phyloP scores from a whole-genome alignment of 1,140 invertebrate genomes.

The Brachionus manjavacas region DNA sequence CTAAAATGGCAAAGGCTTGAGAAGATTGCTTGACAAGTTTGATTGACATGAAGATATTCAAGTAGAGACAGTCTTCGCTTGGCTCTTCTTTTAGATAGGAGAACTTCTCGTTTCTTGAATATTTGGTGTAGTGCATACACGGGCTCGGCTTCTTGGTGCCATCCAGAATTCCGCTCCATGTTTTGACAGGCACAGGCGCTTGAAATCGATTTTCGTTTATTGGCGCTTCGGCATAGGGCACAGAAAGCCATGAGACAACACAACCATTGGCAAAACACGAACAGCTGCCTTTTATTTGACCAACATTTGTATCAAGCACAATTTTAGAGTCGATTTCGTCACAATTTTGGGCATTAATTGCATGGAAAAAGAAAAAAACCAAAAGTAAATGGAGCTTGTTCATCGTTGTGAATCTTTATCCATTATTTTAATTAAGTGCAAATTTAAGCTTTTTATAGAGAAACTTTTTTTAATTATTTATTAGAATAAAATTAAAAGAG shows the following conservation, averaged over 20 bases:
- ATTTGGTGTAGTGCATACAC: slow-evolving; percentile 40
- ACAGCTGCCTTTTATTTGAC: not conserved
- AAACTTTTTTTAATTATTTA: not conserved
- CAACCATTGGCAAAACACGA: not conserved
- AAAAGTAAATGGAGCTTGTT: not conserved
- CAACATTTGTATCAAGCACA: not conserved
- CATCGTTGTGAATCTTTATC: not conserved
- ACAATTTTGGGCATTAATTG: not conserved
- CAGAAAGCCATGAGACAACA: not conserved
- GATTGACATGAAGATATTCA: not conserved
- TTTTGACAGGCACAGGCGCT: not conserved
- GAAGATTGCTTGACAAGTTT: not conserved
- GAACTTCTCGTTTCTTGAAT: not conserved
- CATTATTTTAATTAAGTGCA: not conserved
- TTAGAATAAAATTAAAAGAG: not conserved
- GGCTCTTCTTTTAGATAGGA: not conserved
- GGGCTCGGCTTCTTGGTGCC: slow-evolving; percentile 25
- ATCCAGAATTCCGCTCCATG: not conserved
- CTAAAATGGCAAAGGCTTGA: slow-evolving; percentile 68
- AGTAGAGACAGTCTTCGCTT: slow-evolving; percentile 33
- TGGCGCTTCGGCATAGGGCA: slow-evolving; percentile 43
- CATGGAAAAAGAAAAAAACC: not conserved
- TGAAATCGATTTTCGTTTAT: slow-evolving; percentile 30
- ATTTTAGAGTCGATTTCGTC: not conserved
- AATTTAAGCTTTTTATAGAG: not conserved